Evolutionary conservation across 2,797 vertebrate genomes (phyloP).

Genomic region (Mallotus villosus): DNA sequence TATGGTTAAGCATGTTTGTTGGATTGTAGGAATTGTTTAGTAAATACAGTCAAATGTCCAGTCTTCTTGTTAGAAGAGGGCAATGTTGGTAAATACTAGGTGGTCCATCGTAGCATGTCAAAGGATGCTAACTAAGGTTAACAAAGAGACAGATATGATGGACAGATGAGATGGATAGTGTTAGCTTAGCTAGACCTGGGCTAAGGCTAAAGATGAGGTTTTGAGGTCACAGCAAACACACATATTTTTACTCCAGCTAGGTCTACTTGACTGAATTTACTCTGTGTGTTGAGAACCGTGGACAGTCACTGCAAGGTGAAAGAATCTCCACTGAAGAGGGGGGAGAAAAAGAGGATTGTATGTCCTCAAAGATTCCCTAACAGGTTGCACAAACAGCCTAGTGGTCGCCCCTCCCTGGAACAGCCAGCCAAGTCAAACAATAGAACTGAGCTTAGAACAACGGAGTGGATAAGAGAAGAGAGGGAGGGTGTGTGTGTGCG

Average conservation of each 20-base stretch:
- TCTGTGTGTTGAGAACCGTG: neutral
- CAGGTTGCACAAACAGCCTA: conserved; percentile 78
- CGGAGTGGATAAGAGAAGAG: conserved; percentile 66
- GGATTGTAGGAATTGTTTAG: too few species aligned
- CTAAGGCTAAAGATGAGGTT: neutral
- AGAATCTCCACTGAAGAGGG: conserved; percentile 16
- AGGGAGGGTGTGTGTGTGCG: conserved; percentile 34
- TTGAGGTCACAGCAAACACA: neutral
- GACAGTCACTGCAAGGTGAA: conserved; percentile 6
- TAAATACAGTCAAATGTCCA: neutral
- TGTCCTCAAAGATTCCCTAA: conserved; percentile 77
- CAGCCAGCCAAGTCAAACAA: conserved; percentile 83
- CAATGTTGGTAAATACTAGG: neutral
- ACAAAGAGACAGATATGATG: neutral
- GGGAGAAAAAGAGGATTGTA: conserved; percentile 57
- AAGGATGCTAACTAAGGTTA: neutral
- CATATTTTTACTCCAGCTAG: too few species aligned
- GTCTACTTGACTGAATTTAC: neutral
- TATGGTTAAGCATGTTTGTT: neutral
- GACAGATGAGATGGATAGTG: neutral
- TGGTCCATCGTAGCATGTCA: neutral
- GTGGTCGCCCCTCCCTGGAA: conserved; percentile 76
- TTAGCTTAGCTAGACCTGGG: neutral
- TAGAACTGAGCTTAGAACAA: conserved; percentile 78
- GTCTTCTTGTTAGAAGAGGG: neutral